Percentiles rank a stretch among this genome's conserved stretches.
Conservation (phyloP, 35 echinoderm and acorn worm genomes). For the Ptychodera flava region DNA sequence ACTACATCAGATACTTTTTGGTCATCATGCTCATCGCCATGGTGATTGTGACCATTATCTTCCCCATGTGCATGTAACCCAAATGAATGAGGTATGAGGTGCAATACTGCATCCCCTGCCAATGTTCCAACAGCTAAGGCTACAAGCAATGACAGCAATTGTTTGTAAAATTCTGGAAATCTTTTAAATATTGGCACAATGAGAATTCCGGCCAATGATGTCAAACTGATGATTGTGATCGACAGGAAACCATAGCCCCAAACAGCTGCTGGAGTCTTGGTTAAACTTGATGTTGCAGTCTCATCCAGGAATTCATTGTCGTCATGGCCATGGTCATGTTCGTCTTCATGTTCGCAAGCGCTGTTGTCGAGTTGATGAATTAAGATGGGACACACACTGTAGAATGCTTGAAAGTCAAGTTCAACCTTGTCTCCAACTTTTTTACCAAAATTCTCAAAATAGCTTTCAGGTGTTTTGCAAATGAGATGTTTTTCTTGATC, state of each 20-base stretch:
- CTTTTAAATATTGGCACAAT: constrained; percentile 79
- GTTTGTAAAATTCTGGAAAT: constrained; percentile 51
- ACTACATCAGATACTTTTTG: no score
- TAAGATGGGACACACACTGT: constrained; percentile 49
- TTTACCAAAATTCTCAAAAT: not conserved
- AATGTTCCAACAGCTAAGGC: constrained; percentile 91
- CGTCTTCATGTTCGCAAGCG: constrained; percentile 38
- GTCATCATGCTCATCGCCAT: no score
- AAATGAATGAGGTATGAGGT: constrained; percentile 93
- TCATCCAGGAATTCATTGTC: not conserved
- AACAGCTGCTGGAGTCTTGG: constrained; percentile 13
- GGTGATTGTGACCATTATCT: no score
- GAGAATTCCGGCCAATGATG: constrained; percentile 70
- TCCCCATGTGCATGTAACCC: no score
- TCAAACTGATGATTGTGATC: constrained; percentile 79
- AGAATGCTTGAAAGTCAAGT: not conserved
- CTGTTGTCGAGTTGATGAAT: constrained; percentile 67
- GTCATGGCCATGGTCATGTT: not conserved
- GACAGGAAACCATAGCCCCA: constrained; percentile 76
- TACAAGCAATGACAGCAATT: constrained; percentile 68
- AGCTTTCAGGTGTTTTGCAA: not conserved
- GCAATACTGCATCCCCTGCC: constrained; percentile 71
- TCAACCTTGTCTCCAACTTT: not conserved
- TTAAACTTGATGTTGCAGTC: not conserved
- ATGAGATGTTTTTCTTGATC: not conserved